Evolutionary conservation across 2,797 vertebrate genomes (phyloP), one percentile per base, ranked within the genome.

Genomic region (Botia almorhae): DNA sequence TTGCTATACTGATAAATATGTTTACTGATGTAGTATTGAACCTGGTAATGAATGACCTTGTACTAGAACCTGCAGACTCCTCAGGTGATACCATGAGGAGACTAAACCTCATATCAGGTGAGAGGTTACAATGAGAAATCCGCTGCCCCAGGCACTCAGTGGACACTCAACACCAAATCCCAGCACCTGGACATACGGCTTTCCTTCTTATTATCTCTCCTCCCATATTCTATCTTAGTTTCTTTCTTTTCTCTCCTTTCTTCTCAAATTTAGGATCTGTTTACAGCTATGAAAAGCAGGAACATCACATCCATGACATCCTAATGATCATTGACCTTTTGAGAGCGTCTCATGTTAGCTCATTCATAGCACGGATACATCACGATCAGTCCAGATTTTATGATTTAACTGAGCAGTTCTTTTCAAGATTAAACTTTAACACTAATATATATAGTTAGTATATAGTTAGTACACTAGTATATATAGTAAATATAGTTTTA

Each of bases 71-170:
- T 76, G 36, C 50, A 29, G 36, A 72, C 23, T 43, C 10, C 77
- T 81, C 82, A 78, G 53, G 23, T 64, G 60, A 74, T 67, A 61
- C 72, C 50, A 33, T 73, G 26, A 61, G 60, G 53, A 73, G 14
- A 50, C 75, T 33, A 48, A 43, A 77, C 64, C 65, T 50, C 76
- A 70, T 76, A 85, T 85, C 80, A 77, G 84, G 50, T 82, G 81
- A 65, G 68, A 73, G 46, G 10, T 36, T 65, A 68, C 77, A 80
- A 80, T 78, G 51, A 83, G 78, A 83, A 73, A 69, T 55, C 79
- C 19, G 29, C 56, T 70, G 76, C 85, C 80, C 33, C 58, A 21
- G 84, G 82, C 82, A 50, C 8, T 74, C 53, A 58, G 51, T 58
- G 58, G 77, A 76, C 61, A 83, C 73, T 67, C 65, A 70, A 85